phyloP scores from a whole-genome alignment of 2,113 vertebrate genomes.

The Apteryx mantelli region DNA sequence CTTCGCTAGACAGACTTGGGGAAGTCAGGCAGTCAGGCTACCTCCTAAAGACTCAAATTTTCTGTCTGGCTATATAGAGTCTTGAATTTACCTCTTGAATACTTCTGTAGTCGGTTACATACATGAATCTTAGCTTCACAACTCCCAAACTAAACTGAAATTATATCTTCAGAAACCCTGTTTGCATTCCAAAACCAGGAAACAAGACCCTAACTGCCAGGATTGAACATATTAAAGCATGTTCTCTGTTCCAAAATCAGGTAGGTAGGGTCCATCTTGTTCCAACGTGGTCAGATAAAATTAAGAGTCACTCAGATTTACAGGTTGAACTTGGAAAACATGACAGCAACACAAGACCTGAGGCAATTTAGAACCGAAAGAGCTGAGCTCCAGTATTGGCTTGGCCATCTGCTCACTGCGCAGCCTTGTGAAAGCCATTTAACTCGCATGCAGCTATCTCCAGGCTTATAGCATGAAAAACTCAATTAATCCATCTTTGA shows the following conservation, averaged over 20 bases:
- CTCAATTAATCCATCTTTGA: background rate
- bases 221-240: background rate
- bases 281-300: background rate
- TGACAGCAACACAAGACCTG: background rate
- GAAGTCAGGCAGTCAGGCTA: too few species aligned
- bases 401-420: background rate
- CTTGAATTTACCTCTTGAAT: too few species aligned
- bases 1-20: too few species aligned
- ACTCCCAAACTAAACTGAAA: too few species aligned
- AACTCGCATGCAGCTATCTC: background rate
- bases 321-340: background rate
- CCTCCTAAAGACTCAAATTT: too few species aligned
- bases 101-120: too few species aligned
- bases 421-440: background rate
- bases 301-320: background rate
- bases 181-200: too few species aligned
- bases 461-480: background rate
- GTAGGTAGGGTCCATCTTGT: background rate
- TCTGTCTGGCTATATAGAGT: too few species aligned
- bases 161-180: too few species aligned
- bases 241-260: background rate
- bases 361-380: background rate
- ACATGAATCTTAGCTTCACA: too few species aligned
- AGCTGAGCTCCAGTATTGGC: background rate
- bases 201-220: too few species aligned